These are phyloP conservation scores for Clistopyga incitator DNA, from an alignment of 2,888 invertebrate genomes.

Conservation along the genomic window DNA sequence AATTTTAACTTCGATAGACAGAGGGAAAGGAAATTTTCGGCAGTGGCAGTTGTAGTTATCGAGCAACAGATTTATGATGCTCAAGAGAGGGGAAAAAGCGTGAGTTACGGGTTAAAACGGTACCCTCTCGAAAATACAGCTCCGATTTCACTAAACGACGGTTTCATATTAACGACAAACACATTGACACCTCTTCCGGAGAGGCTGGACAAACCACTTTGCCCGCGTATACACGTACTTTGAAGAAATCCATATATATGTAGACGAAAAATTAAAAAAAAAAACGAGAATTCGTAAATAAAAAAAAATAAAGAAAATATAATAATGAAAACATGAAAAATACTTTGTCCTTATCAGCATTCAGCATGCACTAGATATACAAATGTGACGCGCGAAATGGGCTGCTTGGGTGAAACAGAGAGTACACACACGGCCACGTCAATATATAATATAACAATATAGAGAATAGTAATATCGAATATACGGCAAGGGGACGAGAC, in stretches of 20 bases:
- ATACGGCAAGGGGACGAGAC: conserved; percentile 27
- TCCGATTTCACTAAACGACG: background rate
- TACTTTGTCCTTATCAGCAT: conserved; percentile 50
- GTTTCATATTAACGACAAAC: background rate
- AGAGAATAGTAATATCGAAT: conserved; percentile 37
- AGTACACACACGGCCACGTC: conserved; percentile 64
- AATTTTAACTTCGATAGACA: conserved; percentile 31
- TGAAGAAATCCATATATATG: conserved; percentile 25
- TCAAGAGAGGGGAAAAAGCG: background rate
- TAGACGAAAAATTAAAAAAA: background rate
- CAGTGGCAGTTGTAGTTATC: background rate
- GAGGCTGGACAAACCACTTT: conserved; percentile 26
- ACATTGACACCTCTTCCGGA: background rate
- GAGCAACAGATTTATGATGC: background rate
- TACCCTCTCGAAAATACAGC: too few species aligned
- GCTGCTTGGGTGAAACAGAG: conserved; percentile 62
- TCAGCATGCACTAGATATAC: conserved; percentile 69
- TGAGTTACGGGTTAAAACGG: background rate
- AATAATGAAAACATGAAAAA: conserved; percentile 25
- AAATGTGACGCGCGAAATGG: conserved; percentile 60
- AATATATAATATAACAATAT: conserved; percentile 36
- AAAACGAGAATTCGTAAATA: background rate
- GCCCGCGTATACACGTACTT: conserved; percentile 19
- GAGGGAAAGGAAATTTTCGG: conserved; percentile 30
- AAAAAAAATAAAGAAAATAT: background rate